phyloP scores from a whole-genome alignment of 2,888 invertebrate genomes.

The Herminia tarsipennalis region DNA sequence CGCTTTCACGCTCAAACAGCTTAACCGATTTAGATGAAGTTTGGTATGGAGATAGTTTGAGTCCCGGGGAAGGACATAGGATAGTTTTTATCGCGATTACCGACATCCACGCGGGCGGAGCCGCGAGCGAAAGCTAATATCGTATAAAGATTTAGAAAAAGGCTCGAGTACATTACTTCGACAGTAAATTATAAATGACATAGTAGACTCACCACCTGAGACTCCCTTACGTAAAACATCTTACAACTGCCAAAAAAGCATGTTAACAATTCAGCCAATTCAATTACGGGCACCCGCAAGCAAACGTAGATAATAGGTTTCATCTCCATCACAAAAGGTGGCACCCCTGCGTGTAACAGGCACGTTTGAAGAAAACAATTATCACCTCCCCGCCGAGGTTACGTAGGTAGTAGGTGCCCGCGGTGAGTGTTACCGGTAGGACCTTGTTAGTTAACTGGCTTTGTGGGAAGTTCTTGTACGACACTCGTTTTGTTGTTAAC shows the following conservation, averaged over 20 bases:
- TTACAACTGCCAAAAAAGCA: slow-evolving; percentile 5
- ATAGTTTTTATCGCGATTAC: too few species aligned
- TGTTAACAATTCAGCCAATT: slow-evolving; percentile 9
- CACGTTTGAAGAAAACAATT: slow-evolving; percentile 65
- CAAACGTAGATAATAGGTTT: slow-evolving; percentile 17
- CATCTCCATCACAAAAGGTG: slow-evolving; percentile 51
- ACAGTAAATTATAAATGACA: too few species aligned
- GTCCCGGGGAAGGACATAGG: too few species aligned
- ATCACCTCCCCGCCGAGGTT: slow-evolving; percentile 47
- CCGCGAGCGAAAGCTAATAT: too few species aligned
- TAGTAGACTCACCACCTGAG: slow-evolving; percentile 12
- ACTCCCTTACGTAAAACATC: neutral
- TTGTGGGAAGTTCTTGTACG: slow-evolving; percentile 31
- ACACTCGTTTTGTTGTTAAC: slow-evolving; percentile 20
- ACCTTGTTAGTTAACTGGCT: slow-evolving; percentile 43
- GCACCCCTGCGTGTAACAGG: slow-evolving; percentile 54
- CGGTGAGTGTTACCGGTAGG: slow-evolving; percentile 12
- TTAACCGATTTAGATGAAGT: too few species aligned
- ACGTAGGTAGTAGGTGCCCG: slow-evolving; percentile 3
- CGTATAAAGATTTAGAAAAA: too few species aligned
- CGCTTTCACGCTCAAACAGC: too few species aligned
- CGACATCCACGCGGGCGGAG: too few species aligned
- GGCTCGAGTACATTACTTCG: too few species aligned
- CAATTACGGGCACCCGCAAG: slow-evolving; percentile 22
- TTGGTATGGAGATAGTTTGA: too few species aligned